Base-by-base conservation (phyloP, 2,888 invertebrate species). In the Orthosia incerta region DNA sequence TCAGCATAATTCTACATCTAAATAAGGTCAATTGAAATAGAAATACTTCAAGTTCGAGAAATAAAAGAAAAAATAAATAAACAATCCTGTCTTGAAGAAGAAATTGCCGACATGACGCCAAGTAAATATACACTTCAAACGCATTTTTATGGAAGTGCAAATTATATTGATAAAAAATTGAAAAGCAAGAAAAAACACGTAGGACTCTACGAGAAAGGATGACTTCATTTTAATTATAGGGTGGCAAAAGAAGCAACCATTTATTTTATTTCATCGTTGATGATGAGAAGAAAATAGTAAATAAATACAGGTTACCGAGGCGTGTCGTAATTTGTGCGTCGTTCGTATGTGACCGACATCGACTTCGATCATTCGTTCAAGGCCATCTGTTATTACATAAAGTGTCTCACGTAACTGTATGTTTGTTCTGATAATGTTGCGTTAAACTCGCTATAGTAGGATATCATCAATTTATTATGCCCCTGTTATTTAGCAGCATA, bases 301-400 rank as follows among this genome's bases (percentile, higher is more conserved):
- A 67, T 61, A 61, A 79, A 87, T 88, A 89, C 91, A 83, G 89
- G 92, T 91, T 91, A 89, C 84, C 86, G 87, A 88, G 87, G 51
- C 66, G 57, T 82, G 87, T 88, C 76, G 90, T 90, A 91, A 92
- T 92, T 91, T 90, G 89, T 87, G 73, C 83, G 81, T 79, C 84
- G 80, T 84, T 79, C 87, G 86, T 87, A 88, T 89, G 87, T 88
- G 89, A 87, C 90, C 90, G 92, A 89, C 92, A 90, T 92, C 91
- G 90, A 91, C 84, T 89, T 88, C 86, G 86, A 90, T 91, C 88
- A 89, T 86, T 85, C 86, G 87, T 92, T 92, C 93, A 94, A 94
- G 93, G 93, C 90, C 93, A 91, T 91, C 84, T 87, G 86, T 89
- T 90, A 90, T 91, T 90, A 87, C 90, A 89, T 89, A 88, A 89